Conservation (phyloP, 2,888 invertebrate species). For the Chirona hameri region DNA sequence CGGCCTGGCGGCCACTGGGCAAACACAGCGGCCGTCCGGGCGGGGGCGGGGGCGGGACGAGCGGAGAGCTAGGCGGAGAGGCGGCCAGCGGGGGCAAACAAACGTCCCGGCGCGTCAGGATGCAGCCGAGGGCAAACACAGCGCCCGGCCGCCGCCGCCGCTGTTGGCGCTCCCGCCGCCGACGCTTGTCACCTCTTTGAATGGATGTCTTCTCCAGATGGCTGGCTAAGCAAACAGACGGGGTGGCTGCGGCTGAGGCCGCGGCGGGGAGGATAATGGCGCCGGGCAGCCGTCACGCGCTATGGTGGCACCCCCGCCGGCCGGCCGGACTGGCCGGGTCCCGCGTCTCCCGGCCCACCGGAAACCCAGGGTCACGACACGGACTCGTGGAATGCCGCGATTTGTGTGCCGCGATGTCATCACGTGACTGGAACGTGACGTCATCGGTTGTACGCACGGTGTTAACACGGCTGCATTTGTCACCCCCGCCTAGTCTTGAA, state of each 20-base stretch:
- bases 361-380: neutral
- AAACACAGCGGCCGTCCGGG: neutral
- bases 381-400: too few relatives aligned
- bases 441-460: too few relatives aligned
- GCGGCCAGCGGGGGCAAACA: neutral
- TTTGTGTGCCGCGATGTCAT: too few relatives aligned
- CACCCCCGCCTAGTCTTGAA: too few relatives aligned
- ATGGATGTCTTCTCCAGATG: conserved; percentile 9
- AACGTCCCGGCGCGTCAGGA: neutral
- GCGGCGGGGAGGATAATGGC: neutral
- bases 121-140: neutral
- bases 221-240: neutral
- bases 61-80: neutral
- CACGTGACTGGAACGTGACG: too few relatives aligned
- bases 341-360: neutral
- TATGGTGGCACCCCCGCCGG: too few relatives aligned
- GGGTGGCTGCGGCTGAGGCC: neutral
- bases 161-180: neutral
- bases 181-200: conserved; percentile 3
- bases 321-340: too few relatives aligned
- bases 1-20: neutral
- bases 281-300: too few relatives aligned
- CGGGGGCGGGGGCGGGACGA: neutral
- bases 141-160: neutral
- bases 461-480: too few relatives aligned